These are phyloP conservation scores for Dasyprocta punctata DNA, from an alignment of 2,113 vertebrate species.

Conservation along the genomic window DNA sequence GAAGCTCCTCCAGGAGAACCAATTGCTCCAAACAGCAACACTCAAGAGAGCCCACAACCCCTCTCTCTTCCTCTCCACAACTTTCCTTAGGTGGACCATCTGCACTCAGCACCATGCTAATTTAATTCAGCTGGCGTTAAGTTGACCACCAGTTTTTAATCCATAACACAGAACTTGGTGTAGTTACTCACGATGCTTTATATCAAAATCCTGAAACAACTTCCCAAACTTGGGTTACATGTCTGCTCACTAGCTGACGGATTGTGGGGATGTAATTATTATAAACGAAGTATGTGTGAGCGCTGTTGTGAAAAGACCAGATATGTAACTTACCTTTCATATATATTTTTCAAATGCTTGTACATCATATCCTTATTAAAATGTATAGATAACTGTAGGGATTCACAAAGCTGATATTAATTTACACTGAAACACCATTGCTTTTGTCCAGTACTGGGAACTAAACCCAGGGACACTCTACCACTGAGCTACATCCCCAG, in stretches of 20 bases:
- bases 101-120: no score
- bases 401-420: constrained; percentile 40
- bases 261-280: not conserved
- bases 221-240: not conserved
- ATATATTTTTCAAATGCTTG: not conserved
- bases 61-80: no score
- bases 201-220: not conserved
- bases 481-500: not conserved
- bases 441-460: not conserved
- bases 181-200: not conserved
- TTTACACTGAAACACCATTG: constrained; percentile 31
- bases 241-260: not conserved
- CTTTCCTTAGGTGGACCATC: no score
- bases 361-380: not conserved
- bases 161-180: not conserved
- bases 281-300: not conserved
- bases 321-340: not conserved
- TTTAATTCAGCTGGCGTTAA: no score
- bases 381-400: not conserved
- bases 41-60: no score
- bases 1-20: no score
- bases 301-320: not conserved
- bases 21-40: no score
- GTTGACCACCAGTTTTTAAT: no score
- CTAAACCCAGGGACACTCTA: not conserved